Base-by-base conservation (phyloP, 1,140 invertebrate genomes). In the Panagrolaimus sp. region DNA sequence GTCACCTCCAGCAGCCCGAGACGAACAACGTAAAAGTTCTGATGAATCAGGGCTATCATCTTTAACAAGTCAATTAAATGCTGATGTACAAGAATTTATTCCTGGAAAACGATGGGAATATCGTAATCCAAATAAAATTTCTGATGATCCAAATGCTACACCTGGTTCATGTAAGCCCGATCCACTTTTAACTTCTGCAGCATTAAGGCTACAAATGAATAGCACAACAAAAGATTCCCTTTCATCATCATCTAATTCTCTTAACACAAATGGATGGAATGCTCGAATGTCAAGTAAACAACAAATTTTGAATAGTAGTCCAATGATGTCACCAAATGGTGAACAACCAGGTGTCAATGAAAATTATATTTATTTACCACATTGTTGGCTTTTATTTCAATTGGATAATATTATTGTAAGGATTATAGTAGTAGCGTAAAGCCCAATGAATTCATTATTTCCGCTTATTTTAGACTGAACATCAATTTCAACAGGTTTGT, bases 91-190 rank as follows among this genome's bases (percentile, higher is more conserved):
- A 53, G 74, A 72, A 43, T 75, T 75, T 48, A 61, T 75, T 16
- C 74, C 74, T 31, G 74, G 74, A 9, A 75, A 76, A 31, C 74
- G 77, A 47, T 75, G 74, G 74, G 70, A 75, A 62, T 75, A 70
- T 72, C 65, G 66, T 38, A 74, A 75, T 66, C 74, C 73, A 2
- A 75, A 63, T 47, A 75, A 72, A 25, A 43, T 72, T 4, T 68
- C 72, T 9, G 73, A 74, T 45, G 73, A 74, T 65, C 73, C 73
- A 20, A 75, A 74, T 48, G 73, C 73, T 38, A 74, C 73, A n/a
- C 73, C 73, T 1, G 73, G 73, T n/a, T 64, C 68, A 20, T 67
- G 65, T 25, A 72, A 73, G 43, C 70, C 68, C 13, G 66, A 69
- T 57, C 62, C 62, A n/a, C 66, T 69, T 20, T n/a, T 69, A 14